Conservation (phyloP, 2,888 invertebrate species). For the Ormyrus pomaceus region DNA sequence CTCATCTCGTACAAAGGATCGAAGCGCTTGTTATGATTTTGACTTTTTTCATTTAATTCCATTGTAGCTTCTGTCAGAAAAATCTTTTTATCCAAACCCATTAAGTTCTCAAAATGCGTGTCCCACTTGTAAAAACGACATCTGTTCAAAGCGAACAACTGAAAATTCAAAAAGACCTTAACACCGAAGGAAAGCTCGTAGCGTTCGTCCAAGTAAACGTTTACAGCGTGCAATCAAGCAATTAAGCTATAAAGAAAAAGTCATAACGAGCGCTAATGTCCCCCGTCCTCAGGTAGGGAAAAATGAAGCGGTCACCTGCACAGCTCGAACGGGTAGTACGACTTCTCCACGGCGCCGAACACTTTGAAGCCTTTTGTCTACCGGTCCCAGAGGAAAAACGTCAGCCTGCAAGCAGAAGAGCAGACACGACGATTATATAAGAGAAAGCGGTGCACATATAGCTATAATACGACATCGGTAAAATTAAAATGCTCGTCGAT, state of each 20-base stretch:
- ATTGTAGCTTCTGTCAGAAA: too few species aligned
- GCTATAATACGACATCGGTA: neutral
- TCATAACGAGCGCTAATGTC: conserved; percentile 21
- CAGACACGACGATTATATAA: neutral
- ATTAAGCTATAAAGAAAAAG: conserved; percentile 47
- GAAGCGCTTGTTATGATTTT: too few species aligned
- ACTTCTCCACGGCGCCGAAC: conserved; percentile 82
- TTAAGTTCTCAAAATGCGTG: too few species aligned
- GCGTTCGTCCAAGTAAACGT: neutral
- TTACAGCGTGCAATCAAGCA: conserved; percentile 38
- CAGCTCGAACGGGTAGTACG: conserved; percentile 81
- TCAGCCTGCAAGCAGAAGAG: conserved; percentile 77
- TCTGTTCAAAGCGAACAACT: too few species aligned
- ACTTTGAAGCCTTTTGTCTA: conserved; percentile 81
- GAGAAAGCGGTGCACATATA: neutral
- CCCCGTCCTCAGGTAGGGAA: neutral
- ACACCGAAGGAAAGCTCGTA: too few species aligned
- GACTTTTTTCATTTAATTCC: too few species aligned
- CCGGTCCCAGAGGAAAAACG: conserved; percentile 75
- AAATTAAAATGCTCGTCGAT: conserved; percentile 28
- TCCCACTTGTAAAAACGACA: too few species aligned
- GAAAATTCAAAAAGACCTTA: too few species aligned
- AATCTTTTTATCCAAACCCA: too few species aligned
- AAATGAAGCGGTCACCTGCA: conserved; percentile 76
- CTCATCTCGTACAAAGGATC: too few species aligned